Evolutionary conservation across 2,797 vertebrate genomes (phyloP).

Genomic region (Pangasius larnaudii): DNA sequence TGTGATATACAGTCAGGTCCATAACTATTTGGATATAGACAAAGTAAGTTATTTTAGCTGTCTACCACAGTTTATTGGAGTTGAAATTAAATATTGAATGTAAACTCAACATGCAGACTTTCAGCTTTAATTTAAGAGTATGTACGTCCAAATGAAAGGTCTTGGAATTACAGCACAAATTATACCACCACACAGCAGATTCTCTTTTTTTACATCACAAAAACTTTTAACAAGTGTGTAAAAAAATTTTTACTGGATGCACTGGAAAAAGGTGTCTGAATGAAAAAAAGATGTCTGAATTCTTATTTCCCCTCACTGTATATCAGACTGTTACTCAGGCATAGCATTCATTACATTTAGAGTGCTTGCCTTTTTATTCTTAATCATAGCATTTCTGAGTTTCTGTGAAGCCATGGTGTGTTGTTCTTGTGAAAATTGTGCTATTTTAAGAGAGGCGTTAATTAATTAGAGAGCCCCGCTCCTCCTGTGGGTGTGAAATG

Average conservation of each 20-base stretch:
- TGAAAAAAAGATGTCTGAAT: not conserved
- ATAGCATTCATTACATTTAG: not conserved
- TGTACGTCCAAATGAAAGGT: not conserved
- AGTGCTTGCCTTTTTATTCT: not conserved
- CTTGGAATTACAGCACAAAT: not conserved
- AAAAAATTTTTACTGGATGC: not conserved
- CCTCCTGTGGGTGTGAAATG: constrained; percentile 24
- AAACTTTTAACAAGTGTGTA: not conserved
- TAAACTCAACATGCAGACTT: no score
- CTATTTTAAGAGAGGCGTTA: constrained; percentile 61
- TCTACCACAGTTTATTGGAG: not conserved
- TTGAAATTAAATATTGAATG: no score
- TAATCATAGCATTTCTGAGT: constrained; percentile 20
- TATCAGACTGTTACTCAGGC: not conserved
- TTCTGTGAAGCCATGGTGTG: constrained; percentile 6
- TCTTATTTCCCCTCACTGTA: not conserved
- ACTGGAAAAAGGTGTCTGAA: not conserved
- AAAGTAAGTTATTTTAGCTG: no score
- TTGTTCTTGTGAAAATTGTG: constrained; percentile 52
- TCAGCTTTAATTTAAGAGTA: not conserved
- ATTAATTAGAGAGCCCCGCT: constrained; percentile 58
- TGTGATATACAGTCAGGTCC: no score
- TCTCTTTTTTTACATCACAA: not conserved
- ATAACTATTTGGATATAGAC: no score
- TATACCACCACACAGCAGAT: not conserved